Percentiles rank a stretch among this genome's conserved stretches.
These are phyloP conservation scores for Euwallacea fornicatus DNA, from an alignment of 1,140 invertebrate species.

Conservation along the genomic window DNA sequence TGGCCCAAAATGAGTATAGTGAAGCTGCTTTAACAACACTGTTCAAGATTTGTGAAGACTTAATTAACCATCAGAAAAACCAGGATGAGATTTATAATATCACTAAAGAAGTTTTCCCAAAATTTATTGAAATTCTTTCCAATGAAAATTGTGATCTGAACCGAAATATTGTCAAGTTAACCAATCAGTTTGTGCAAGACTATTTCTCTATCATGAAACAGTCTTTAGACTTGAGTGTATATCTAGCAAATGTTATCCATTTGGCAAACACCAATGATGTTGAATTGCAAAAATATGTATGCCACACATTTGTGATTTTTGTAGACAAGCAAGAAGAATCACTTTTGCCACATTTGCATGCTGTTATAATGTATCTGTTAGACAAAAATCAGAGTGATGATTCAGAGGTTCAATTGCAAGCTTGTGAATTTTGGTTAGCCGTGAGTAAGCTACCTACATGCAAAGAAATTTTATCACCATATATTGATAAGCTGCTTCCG, in stretches of 20 bases:
- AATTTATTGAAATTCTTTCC: conserved; percentile 42
- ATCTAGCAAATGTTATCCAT: conserved; percentile 47
- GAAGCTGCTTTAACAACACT: conserved; percentile 50
- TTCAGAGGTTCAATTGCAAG: conserved; percentile 92
- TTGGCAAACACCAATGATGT: conserved; percentile 45
- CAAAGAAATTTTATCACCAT: conserved; percentile 84
- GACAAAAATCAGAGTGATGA: conserved; percentile 90
- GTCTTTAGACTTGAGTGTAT: conserved; percentile 43
- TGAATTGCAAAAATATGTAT: conserved; percentile 48
- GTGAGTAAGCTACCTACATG: conserved; percentile 94
- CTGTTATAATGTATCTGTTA: conserved; percentile 98
- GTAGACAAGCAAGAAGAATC: conserved; percentile 49
- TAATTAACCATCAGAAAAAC: conserved; percentile 42
- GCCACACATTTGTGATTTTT: conserved; percentile 51
- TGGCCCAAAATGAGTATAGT: conserved; percentile 44
- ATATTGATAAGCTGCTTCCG: conserved; percentile 84
- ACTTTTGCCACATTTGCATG: conserved; percentile 84
- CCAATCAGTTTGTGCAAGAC: conserved; percentile 51
- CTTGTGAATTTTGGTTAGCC: conserved; percentile 98
- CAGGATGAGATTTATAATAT: conserved; percentile 46
- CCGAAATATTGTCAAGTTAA: conserved; percentile 43
- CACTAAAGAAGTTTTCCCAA: conserved; percentile 46
- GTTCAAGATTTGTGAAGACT: conserved; percentile 50
- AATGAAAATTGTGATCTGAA: conserved; percentile 43
- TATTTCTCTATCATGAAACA: conserved; percentile 47